Percentiles rank a stretch among this genome's conserved stretches.
Conservation (phyloP, 2,797 vertebrate genomes). For the Harpagifer antarcticus region DNA sequence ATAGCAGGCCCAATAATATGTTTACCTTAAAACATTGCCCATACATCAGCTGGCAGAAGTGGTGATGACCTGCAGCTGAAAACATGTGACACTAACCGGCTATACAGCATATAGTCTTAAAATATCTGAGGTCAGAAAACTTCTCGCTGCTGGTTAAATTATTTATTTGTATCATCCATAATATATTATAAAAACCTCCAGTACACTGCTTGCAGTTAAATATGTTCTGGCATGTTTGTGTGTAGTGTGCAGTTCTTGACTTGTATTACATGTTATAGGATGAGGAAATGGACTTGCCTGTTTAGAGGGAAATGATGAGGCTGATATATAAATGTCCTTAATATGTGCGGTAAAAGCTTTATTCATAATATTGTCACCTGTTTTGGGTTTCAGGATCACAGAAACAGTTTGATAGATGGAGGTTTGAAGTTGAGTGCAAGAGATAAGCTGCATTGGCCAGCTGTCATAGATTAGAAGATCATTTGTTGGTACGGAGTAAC, state of each 20-base stretch:
- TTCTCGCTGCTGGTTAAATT: constrained; percentile 35
- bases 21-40: constrained; percentile 5
- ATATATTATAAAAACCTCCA: constrained; percentile 26
- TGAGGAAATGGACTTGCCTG: constrained; percentile 12
- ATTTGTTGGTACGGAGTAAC: background rate
- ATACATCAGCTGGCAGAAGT: background rate
- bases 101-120: constrained; percentile 5
- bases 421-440: background rate
- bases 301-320: constrained; percentile 3
- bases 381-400: constrained; percentile 2
- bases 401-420: background rate
- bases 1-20: background rate
- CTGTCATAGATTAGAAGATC: constrained; percentile 6
- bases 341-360: constrained; percentile 8
- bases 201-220: constrained; percentile 24
- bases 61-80: constrained; percentile 1
- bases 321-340: background rate
- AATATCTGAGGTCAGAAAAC: constrained; percentile 13
- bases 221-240: constrained; percentile 22
- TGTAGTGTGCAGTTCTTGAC: constrained; percentile 12
- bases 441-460: constrained; percentile 1
- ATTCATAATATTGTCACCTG: constrained; percentile 14
- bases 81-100: background rate
- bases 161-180: constrained; percentile 35
- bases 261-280: constrained; percentile 15